These are phyloP conservation scores for Falco columbarius DNA, from an alignment of 2,797 vertebrate genomes.

Conservation along the genomic window DNA sequence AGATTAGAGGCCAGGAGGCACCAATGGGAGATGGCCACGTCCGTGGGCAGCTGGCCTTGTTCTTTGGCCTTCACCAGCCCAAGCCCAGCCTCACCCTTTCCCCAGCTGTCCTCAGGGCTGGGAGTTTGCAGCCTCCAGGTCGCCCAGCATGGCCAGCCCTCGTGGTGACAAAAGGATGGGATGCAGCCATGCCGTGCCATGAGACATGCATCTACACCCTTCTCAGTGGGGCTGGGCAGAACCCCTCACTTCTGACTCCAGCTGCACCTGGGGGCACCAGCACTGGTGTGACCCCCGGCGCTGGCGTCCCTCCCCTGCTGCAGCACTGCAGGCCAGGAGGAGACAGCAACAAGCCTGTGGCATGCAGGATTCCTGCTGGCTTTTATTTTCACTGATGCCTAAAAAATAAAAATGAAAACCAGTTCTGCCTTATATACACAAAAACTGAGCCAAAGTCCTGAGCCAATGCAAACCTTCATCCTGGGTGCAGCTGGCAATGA, in stretches of 20 bases:
- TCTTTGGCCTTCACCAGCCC: conserved; percentile 68
- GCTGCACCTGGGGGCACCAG: rapidly evolving
- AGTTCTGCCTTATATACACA: conserved; percentile 45
- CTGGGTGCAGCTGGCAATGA: background rate
- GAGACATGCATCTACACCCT: background rate
- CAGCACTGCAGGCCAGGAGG: rapidly evolving
- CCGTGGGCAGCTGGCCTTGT: conserved; percentile 72
- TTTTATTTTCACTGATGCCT: conserved; percentile 54
- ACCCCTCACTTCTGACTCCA: rapidly evolving
- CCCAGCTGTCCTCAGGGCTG: background rate
- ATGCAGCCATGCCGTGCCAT: background rate
- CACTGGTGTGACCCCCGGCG: rapidly evolving
- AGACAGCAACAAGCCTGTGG: background rate
- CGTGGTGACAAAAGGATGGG: background rate
- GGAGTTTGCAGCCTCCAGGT: background rate
- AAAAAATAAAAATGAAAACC: conserved; percentile 46
- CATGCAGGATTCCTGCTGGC: background rate
- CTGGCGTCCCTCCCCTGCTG: background rate
- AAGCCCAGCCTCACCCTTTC: conserved; percentile 21
- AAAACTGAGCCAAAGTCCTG: background rate
- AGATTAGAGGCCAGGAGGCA: conserved; percentile 67
- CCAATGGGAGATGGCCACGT: conserved; percentile 44
- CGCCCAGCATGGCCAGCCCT: background rate
- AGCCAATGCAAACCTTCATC: background rate
- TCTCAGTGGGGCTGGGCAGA: background rate